Base-by-base conservation (phyloP, 1,140 invertebrate species). In the Planococcus citri region DNA sequence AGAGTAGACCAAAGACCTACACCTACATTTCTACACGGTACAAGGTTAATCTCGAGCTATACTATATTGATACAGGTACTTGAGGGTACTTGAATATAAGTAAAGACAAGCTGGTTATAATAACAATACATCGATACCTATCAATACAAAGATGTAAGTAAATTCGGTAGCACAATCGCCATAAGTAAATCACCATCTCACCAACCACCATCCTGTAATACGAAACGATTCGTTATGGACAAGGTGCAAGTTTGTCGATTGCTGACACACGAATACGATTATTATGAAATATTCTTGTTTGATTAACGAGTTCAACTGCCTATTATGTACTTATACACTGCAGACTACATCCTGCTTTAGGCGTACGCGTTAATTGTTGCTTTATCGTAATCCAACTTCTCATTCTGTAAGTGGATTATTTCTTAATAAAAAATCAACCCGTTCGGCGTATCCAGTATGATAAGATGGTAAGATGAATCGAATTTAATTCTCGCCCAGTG, bases 221-320 rank as follows among this genome's bases (percentile, higher is more conserved):
- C 3, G 41, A 51, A n/a, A 17, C 41, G 17, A 51, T 51, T 51
- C 17, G 17, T 51, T 51, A 51, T 33, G 29, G 41, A 20, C 17
- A 51, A 51, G 41, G 41, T 51, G 41, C 41, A 51, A 51, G 41
- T 9, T 17, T 51, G 41, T 51, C 41, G 41, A 51, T 51, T 51
- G 17, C 41, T 51, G n/a, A n/a, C n/a, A n/a, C n/a, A 51, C 17
- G 12, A 51, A 20, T 17, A n/a, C n/a, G n/a, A 20, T 51, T 51
- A 51, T 51, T 51, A 51, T 51, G 41, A 51, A 51, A 51, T 51
- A 51, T 51, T 51, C 41, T 51, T 20, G 41, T 51, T 51, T 51
- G 41, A 51, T 51, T 51, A 51, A 51, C 41, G 41, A 51, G 41
- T 51, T 51, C 41, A 51, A 51, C 41, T 51, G 41, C 41, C 41